Base-by-base conservation (phyloP, 2,797 vertebrate species). In the Peromyscus attwateri region DNA sequence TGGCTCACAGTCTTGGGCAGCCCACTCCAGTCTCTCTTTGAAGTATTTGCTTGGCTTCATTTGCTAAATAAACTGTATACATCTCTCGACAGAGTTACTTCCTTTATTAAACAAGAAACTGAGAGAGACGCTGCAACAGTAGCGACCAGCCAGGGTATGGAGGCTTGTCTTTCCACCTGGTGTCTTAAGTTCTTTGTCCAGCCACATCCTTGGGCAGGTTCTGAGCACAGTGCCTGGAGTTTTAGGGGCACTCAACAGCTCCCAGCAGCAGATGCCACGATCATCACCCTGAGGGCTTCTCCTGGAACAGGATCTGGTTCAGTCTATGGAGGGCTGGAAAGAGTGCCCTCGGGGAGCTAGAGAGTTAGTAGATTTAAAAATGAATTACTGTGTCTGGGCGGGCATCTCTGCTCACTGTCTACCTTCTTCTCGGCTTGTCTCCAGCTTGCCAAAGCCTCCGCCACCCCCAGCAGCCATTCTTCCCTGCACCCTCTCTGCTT, bases 231-330 rank as follows among this genome's bases (percentile, higher is more conserved):
- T 4, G 6, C 57, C 57, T 29, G 37, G 3, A 0, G 19, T 70
- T 57, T 4, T 2, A 6, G 27, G 60, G 46, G 2, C 29, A 19
- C 21, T 55, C 12, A 34, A 1, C 0, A 37, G 66, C 2, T 21
- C 60, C 19, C 9, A 27, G 60, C 0, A 19, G 19, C 25, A 8
- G 71, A 21, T 31, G 9, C 34, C n/a, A 10, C 12, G 34, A 8
- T 16, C 71, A 83, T 37, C 25, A 70, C 62, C 31, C 11, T 25
- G 19, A 40, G 27, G 25, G 37, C 21, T 52, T 73, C 27, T 89
- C n/a, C 21, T 49, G 64, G 29, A 23, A 34, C 19, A 29, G 76
- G 31, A 25, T 25, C 10, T 31, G 2, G 3, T 34, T 95, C 81
- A 19, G 87, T 34, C 76, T 68, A 4, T 4, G 4, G 40, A 43